Evolutionary conservation across 2,888 invertebrate species (phyloP), one percentile per base, ranked within the genome.

Genomic region (Drosophila eohydei): DNA sequence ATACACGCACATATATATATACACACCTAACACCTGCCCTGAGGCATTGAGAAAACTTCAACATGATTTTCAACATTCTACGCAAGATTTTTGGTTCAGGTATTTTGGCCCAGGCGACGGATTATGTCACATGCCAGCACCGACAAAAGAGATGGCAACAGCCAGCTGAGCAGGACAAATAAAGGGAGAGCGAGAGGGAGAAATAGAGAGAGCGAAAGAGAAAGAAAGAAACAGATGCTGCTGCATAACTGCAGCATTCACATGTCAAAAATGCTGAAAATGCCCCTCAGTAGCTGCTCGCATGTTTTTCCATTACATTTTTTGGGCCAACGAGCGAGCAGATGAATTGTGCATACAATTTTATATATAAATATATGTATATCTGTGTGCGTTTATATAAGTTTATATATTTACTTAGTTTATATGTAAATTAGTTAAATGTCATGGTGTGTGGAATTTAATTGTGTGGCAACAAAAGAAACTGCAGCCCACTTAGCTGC

Each of bases 1-100:
- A 28, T 4, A 14, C 7, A 43, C 28, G 43, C 28, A 64, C 26
- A 14, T n/a, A 46, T 14, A 41, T 26, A 12, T 43, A 61, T 38
- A 65, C 44, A 26, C 43, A 50, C 48, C 62, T 38, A 71, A 57
- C 52, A 74, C 59, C 73, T 73, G 73, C 70, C 69, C 72, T 41
- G 34, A 64, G 68, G 83, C 71, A 66, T 75, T 78, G 69, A 63
- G 75, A 64, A 75, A 78, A 76, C 74, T 84, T 87, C 82, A 84
- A 78, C 80, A 85, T 84, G 84, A 82, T 87, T 87, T 85, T 81
- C 82, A 82, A 77, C 83, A 85, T 85, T 81, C 80, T 74, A 73
- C 59, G 71, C 66, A 79, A 81, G 72, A 77, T 79, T 79, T 76
- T 81, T 81, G 64, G 66, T 70, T 68, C 80, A 80, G 78, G 84